phyloP scores from a whole-genome alignment of 2,113 vertebrate genomes.

The Eretmochelys imbricata region DNA sequence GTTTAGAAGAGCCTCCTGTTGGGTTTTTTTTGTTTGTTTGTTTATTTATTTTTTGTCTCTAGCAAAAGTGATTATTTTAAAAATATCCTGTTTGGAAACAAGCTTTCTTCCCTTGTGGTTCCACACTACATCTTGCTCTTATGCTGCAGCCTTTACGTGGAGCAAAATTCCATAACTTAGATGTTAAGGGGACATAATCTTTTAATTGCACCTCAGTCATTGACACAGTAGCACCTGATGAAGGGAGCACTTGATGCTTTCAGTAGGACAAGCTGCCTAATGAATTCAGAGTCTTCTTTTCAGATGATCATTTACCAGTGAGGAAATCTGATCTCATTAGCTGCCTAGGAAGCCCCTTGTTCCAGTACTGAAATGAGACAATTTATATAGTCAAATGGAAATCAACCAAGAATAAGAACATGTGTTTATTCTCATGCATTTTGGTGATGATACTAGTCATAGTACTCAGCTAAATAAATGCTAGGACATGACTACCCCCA shows the following conservation, averaged over 20 bases:
- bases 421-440: background rate
- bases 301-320: background rate
- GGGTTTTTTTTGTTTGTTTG: too few relatives aligned
- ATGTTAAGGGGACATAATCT: rapidly evolving
- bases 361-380: background rate
- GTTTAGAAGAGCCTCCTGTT: background rate
- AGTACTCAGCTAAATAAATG: background rate
- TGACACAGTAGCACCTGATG: background rate
- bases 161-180: background rate
- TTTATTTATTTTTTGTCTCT: background rate
- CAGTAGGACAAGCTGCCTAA: rapidly evolving
- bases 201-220: background rate
- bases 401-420: background rate
- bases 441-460: background rate
- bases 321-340: background rate
- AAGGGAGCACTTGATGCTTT: background rate
- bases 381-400: background rate
- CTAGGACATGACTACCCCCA: background rate
- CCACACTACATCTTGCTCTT: background rate
- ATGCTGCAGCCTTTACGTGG: background rate
- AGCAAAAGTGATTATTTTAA: background rate
- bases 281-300: background rate
- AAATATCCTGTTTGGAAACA: background rate
- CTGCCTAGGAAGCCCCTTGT: background rate
- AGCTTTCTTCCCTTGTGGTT: background rate